These are phyloP conservation scores for Hippoglossus stenolepis DNA, from an alignment of 2,113 vertebrate genomes.

Conservation along the genomic window DNA sequence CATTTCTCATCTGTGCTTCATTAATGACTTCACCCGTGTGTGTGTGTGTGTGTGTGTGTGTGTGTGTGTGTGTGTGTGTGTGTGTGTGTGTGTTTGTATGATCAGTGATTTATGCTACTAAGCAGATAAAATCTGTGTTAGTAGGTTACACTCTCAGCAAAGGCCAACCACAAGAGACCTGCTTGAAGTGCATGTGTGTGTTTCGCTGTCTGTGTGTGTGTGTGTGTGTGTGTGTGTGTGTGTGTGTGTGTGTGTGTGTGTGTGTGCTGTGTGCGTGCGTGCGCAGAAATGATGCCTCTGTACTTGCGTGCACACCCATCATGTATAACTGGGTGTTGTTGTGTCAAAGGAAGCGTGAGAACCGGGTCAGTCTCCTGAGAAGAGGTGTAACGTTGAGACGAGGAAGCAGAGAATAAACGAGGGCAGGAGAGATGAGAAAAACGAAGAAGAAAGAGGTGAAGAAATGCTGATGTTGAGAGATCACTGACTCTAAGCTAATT, in stretches of 20 bases:
- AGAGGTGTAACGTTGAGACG: slow-evolving; percentile 28
- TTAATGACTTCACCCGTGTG: not conserved
- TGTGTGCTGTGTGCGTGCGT: not conserved
- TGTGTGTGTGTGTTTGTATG: not conserved
- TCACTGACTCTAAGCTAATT: slow-evolving; percentile 57
- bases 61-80: not conserved
- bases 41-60: not conserved
- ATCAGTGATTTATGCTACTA: slow-evolving; percentile 38
- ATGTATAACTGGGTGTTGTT: slow-evolving; percentile 27
- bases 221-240: not conserved
- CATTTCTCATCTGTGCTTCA: not conserved
- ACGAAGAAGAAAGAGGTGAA: slow-evolving; percentile 41
- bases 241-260: not conserved
- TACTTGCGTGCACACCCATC: not conserved
- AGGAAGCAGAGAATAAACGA: slow-evolving; percentile 50
- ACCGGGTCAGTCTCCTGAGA: slow-evolving; percentile 53
- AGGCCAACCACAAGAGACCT: slow-evolving; percentile 56
- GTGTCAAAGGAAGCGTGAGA: slow-evolving; percentile 65
- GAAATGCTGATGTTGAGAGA: slow-evolving; percentile 65
- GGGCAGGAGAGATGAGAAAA: slow-evolving; percentile 36
- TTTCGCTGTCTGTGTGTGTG: not conserved
- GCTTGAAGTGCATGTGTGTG: slow-evolving; percentile 23
- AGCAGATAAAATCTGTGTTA: slow-evolving; percentile 67
- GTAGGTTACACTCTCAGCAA: slow-evolving; percentile 75
- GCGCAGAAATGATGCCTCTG: slow-evolving; percentile 10